A percentile compares a stretch with the other conserved stretches of the same genome.
These are phyloP conservation scores for Trachelus iudaicus DNA, from an alignment of 2,888 invertebrate species.

Conservation along the genomic window DNA sequence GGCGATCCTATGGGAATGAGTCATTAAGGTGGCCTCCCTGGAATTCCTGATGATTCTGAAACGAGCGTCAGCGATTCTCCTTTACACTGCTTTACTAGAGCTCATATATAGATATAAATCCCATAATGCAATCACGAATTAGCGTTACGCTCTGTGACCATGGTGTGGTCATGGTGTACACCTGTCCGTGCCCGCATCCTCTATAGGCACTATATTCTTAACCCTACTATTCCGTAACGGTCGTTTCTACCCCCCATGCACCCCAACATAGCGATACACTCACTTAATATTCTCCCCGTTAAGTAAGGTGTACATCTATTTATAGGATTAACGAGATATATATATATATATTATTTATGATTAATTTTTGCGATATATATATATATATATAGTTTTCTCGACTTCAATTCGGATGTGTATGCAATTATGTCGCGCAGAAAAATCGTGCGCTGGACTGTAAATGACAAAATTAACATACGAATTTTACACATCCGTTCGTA, in stretches of 20 bases:
- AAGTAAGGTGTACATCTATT: background rate
- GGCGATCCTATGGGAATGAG: background rate
- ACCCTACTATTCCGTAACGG: slow-evolving; percentile 51
- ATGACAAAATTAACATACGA: slow-evolving; percentile 25
- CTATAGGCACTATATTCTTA: slow-evolving; percentile 15
- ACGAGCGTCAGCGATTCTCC: background rate
- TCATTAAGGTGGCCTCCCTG: slow-evolving; percentile 1
- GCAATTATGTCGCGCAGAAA: slow-evolving; percentile 6
- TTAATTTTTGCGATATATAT: background rate
- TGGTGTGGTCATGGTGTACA: slow-evolving; percentile 48
- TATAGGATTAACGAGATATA: background rate
- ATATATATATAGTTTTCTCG: background rate
- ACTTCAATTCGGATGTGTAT: background rate
- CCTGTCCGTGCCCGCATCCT: slow-evolving; percentile 43
- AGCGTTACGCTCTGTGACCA: slow-evolving; percentile 45
- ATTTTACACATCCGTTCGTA: slow-evolving; percentile 22
- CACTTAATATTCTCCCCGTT: background rate
- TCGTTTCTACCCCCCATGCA: slow-evolving; percentile 53
- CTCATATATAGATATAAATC: slow-evolving; percentile 25
- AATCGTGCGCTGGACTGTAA: slow-evolving; percentile 26
- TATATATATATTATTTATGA: background rate
- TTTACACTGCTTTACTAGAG: background rate
- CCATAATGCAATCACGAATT: slow-evolving; percentile 39
- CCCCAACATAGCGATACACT: slow-evolving; percentile 15
- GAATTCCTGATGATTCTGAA: background rate